These are phyloP conservation scores for Anas bernieri DNA, from an alignment of 2,797 vertebrate species.

Conservation along the genomic window DNA sequence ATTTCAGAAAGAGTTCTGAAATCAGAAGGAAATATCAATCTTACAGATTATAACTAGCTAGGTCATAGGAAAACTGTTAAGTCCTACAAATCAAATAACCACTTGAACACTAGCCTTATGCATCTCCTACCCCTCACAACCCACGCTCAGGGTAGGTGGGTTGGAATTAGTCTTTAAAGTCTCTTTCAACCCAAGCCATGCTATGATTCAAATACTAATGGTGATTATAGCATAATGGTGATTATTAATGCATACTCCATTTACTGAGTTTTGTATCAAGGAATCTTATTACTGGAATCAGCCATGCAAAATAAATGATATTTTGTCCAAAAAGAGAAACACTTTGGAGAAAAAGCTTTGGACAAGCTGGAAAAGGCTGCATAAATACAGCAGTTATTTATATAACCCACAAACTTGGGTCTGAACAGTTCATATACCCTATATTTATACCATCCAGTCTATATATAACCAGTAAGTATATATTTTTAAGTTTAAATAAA, in stretches of 20 bases:
- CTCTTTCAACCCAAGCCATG: too few species aligned
- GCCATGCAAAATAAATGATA: accelerated
- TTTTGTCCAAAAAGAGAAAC: background rate
- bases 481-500: background rate
- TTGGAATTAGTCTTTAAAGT: too few species aligned
- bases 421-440: background rate
- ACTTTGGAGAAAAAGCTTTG: background rate
- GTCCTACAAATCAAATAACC: background rate
- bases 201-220: background rate
- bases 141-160: too few species aligned
- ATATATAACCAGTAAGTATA: background rate
- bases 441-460: background rate
- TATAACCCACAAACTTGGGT: background rate
- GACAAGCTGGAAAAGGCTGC: background rate
- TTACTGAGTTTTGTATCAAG: background rate
- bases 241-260: background rate
- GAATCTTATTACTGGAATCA: background rate
- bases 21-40: background rate
- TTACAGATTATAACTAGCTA: background rate
- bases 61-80: background rate
- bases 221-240: background rate
- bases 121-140: background rate
- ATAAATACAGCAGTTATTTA: background rate
- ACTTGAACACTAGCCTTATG: background rate
- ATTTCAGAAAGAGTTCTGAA: background rate